phyloP scores from a whole-genome alignment of 2,113 vertebrate species.

The Gambusia holbrooki region DNA sequence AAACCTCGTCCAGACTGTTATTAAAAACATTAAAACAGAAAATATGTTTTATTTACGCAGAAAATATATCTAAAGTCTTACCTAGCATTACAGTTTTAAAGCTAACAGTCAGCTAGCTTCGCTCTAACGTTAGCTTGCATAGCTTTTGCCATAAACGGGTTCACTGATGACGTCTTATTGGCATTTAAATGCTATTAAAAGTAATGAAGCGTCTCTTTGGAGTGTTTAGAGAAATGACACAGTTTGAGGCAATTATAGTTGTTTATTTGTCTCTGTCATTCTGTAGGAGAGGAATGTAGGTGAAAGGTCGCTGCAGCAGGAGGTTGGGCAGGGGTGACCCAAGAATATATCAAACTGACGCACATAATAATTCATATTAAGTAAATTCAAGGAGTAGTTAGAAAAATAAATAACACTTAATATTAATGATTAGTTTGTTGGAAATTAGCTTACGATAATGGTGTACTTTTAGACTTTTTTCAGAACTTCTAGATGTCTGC shows the following conservation, averaged over 20 bases:
- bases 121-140: slow-evolving; percentile 18
- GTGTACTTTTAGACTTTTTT: too few species aligned
- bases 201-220: too few species aligned
- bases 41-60: not conserved
- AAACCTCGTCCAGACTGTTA: accelerated
- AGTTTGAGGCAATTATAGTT: not conserved
- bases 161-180: not conserved
- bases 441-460: too few species aligned
- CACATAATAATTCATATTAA: not conserved
- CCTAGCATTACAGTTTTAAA: not conserved
- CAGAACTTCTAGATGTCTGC: too few species aligned
- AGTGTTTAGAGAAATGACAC: not conserved
- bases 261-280: slow-evolving; percentile 37
- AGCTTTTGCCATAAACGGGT: not conserved
- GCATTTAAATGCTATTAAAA: not conserved
- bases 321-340: slow-evolving; percentile 48
- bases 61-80: accelerated
- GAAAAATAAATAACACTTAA: too few species aligned
- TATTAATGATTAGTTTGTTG: too few species aligned
- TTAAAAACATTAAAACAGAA: not conserved
- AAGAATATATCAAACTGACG: not conserved
- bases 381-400: too few species aligned
- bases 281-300: slow-evolving; percentile 62
- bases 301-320: slow-evolving; percentile 65
- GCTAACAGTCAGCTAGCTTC: slow-evolving; percentile 23